Base-by-base conservation (phyloP, 1,140 invertebrate species). In the Drosophila busckii region DNA sequence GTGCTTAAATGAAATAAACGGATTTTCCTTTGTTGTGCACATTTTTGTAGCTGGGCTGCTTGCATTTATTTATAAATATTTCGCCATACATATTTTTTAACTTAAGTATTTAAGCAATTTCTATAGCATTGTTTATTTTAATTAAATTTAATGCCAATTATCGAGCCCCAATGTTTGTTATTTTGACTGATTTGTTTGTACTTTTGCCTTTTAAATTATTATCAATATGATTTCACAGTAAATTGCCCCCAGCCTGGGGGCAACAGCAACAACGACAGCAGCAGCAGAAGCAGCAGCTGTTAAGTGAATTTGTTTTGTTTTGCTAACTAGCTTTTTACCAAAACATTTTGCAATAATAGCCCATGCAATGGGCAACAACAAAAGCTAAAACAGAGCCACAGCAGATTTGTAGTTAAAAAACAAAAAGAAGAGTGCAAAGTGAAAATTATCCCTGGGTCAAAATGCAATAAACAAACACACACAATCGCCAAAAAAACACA, bases 401-500 rank as follows among this genome's bases (percentile, higher is more conserved):
- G 42, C 34, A 48, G 35, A 55, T 37, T 55, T 45, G 50, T 22
- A 52, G 29, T 26, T 20, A 12, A 40, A 23, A 52, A 12, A 35
- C 12, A 40, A 2, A 61, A 54, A 20, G 26, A 35, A 75, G 60
- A 59, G 48, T 59, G 58, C 56, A 69, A 78, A 76, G 71, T 76
- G 71, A 73, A 76, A 78, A 80, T 65, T 78, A 80, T 78, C 44
- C 62, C 22, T 55, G 26, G 58, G 50, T 48, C 58, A 55, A 41
- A 61, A 61, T 61, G 49, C 38, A 61, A 64, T 59, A 64, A 52
- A 59, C 65, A 68, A 45, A 64, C 56, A 62, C 35, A 34, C 26
- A 25, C 16, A 26, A 42, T 12, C 26, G 17, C 6, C 13, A 16
- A 44, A 10, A n/a, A 8, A 9, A 22, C 17, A 9, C 31, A 37